phyloP scores from a whole-genome alignment of 2,113 vertebrate species.

The Erythrocebus patas region DNA sequence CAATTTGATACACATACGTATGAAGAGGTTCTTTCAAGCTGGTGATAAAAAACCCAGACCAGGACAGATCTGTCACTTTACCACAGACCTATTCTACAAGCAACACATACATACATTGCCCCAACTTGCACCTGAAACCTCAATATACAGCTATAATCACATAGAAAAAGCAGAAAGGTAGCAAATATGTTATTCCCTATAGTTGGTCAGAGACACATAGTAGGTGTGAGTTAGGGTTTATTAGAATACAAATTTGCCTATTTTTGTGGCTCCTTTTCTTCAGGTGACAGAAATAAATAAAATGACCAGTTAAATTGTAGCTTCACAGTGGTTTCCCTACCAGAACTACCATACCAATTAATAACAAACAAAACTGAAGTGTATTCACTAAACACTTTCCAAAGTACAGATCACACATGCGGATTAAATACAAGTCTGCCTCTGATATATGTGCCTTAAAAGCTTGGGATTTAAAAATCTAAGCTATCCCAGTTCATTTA shows the following conservation, averaged over 20 bases:
- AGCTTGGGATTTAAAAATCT: conserved; percentile 37
- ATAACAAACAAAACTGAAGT: background rate
- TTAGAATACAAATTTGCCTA: too few relatives aligned
- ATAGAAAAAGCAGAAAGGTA: background rate
- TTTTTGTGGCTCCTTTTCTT: background rate
- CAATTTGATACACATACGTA: background rate
- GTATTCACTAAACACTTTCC: background rate
- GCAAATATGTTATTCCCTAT: background rate
- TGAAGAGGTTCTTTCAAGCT: background rate
- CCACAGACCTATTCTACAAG: too few relatives aligned
- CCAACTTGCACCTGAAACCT: accelerated
- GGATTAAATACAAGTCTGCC: conserved; percentile 31
- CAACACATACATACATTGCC: accelerated
- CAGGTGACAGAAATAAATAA: background rate
- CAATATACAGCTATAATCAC: background rate
- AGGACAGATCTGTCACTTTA: background rate
- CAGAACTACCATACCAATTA: background rate
- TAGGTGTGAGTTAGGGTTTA: background rate
- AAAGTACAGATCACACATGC: conserved; percentile 35
- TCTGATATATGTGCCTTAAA: background rate
- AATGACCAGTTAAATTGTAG: background rate
- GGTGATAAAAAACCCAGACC: background rate
- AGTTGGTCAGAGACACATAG: background rate
- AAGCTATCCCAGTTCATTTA: conserved; percentile 28
- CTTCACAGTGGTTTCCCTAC: background rate